These are phyloP conservation scores for Scolopax rusticola DNA, from an alignment of 2,797 vertebrate species.

Conservation along the genomic window DNA sequence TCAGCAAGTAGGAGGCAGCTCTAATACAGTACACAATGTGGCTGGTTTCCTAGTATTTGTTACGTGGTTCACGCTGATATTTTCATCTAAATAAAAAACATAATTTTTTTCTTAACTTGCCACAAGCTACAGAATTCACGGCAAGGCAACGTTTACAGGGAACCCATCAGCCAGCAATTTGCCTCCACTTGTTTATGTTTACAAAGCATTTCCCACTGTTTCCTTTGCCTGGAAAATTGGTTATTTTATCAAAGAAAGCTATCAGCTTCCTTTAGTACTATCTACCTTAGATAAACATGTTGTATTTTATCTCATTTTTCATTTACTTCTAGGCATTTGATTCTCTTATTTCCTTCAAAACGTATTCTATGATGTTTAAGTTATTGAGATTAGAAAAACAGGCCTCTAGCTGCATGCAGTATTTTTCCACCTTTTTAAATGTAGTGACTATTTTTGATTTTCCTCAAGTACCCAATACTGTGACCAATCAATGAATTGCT, in stretches of 20 bases:
- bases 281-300: constrained; percentile 33
- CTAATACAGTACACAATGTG: rapidly evolving
- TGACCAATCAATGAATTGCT: neutral
- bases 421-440: neutral
- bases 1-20: neutral
- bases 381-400: neutral
- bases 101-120: neutral
- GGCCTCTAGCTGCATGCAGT: rapidly evolving
- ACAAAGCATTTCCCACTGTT: constrained; percentile 25
- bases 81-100: neutral
- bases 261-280: constrained; percentile 32
- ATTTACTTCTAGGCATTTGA: constrained; percentile 27
- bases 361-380: neutral
- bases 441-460: neutral
- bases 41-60: neutral
- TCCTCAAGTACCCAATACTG: neutral
- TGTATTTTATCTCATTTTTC: constrained; percentile 13
- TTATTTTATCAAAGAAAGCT: constrained; percentile 45
- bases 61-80: neutral
- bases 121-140: neutral
- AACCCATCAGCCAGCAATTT: constrained; percentile 12
- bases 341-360: constrained; percentile 18
- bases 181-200: constrained; percentile 31
- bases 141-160: neutral
- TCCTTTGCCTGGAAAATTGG: constrained; percentile 42